Conservation (phyloP, 2,113 vertebrate species). For the Gadus chalcogrammus region DNA sequence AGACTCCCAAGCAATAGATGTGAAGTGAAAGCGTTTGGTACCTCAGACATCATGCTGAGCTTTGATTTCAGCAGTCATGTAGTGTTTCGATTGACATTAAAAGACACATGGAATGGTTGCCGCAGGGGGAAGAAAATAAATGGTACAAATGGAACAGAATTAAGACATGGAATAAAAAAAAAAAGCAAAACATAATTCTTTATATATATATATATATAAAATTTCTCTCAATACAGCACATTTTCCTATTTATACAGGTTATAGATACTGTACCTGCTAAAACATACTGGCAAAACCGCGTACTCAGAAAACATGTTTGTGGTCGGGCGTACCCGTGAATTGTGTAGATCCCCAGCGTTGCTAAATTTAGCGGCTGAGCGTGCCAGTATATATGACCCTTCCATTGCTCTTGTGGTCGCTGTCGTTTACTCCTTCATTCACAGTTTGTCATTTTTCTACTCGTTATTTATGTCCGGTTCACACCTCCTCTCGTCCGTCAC, state of each 20-base stretch:
- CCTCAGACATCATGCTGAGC: conserved; percentile 28
- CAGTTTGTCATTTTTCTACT: conserved; percentile 55
- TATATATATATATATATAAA: conserved; percentile 4
- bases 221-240: conserved; percentile 33
- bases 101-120: conserved; percentile 49
- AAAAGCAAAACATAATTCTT: conserved; percentile 32
- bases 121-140: too few relatives aligned
- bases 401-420: conserved; percentile 13
- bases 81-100: conserved; percentile 35
- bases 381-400: conserved; percentile 32
- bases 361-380: conserved; percentile 30
- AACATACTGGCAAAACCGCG: conserved; percentile 47
- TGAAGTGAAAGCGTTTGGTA: neutral
- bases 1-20: neutral
- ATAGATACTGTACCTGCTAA: conserved; percentile 43
- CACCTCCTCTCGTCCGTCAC: conserved; percentile 19
- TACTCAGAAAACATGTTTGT: conserved; percentile 49
- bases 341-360: conserved; percentile 25
- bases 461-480: conserved; percentile 31
- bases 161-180: conserved; percentile 44
- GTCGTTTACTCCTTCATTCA: conserved; percentile 52
- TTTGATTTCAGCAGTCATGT: conserved; percentile 30
- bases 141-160: neutral
- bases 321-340: conserved; percentile 58
- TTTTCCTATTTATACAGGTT: conserved; percentile 23